Base-by-base conservation (phyloP, 1,140 invertebrate genomes). In the Diabrotica undecimpunctata region DNA sequence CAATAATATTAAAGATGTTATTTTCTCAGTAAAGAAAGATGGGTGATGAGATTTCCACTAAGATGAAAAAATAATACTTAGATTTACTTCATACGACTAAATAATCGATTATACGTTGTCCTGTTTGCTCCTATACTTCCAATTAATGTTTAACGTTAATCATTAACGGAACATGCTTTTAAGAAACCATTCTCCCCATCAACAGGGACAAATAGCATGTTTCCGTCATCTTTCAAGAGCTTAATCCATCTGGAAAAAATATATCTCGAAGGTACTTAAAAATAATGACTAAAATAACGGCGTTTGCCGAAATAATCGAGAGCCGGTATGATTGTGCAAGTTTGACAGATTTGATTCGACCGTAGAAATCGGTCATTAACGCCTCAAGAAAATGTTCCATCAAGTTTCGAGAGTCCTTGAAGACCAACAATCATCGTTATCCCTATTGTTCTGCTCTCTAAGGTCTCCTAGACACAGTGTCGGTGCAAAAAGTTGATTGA, bases 381-480 rank as follows among this genome's bases (percentile, higher is more conserved):
- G 69, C 71, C 61, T 61, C 72, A 72, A 71, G 70, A 70, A 74
- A 74, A 74, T 69, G 70, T 70, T 72, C 70, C 73, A 25, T 73
- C 72, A 70, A 74, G 71, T 73, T 66, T 72, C 58, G 36, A 67
- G 72, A 64, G 72, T 61, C 60, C 73, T 74, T 67, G 58, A 73
- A 65, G 70, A 67, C 72, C 72, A 66, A 73, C 71, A 74, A 74
- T 74, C 73, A 74, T 74, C 73, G 72, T 74, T 74, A 74, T 72
- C 70, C 73, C 70, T 66, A 74, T 74, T 74, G 73, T 74, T 74
- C 70, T 63, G 56, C 37, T 54, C 53, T 41, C 51, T 35, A 61
- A n/a, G 52, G 52, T 50, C 53, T n/a, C n/a, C 41, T 46, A 46
- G n/a, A 10, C 8, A n/a, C 41, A 46, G 41, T 46, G 41, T 3